Conservation (phyloP, 2,113 vertebrate species). For the Lates calcarifer region DNA sequence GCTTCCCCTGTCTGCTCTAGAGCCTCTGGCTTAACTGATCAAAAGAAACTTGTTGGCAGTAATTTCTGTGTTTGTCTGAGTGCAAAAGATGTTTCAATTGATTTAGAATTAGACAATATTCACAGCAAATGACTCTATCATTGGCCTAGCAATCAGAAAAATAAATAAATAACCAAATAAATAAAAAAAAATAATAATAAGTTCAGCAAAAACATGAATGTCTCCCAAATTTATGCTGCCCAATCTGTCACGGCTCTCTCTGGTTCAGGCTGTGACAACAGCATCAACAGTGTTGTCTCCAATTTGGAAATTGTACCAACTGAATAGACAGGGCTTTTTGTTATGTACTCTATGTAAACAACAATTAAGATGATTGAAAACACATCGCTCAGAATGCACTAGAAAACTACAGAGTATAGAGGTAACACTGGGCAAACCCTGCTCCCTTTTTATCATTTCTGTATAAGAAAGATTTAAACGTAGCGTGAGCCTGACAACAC, state of each 20-base stretch:
- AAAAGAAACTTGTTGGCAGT: constrained; percentile 2
- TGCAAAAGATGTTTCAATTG: background rate
- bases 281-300: background rate
- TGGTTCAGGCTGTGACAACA: background rate
- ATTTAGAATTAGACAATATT: background rate
- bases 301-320: background rate
- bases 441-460: background rate
- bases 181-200: background rate
- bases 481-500: background rate
- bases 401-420: background rate
- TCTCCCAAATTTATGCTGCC: background rate
- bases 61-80: background rate
- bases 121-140: background rate
- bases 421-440: background rate
- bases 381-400: background rate
- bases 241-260: background rate
- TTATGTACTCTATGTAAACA: constrained; percentile 1
- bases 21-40: constrained; percentile 16
- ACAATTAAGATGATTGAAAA: constrained; percentile 7
- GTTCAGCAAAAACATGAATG: background rate
- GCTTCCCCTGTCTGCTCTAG: background rate
- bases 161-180: too few species aligned
- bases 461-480: background rate
- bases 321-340: background rate
- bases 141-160: background rate